These are phyloP conservation scores for Dryobates pubescens DNA, from an alignment of 2,797 vertebrate genomes.

Conservation along the genomic window DNA sequence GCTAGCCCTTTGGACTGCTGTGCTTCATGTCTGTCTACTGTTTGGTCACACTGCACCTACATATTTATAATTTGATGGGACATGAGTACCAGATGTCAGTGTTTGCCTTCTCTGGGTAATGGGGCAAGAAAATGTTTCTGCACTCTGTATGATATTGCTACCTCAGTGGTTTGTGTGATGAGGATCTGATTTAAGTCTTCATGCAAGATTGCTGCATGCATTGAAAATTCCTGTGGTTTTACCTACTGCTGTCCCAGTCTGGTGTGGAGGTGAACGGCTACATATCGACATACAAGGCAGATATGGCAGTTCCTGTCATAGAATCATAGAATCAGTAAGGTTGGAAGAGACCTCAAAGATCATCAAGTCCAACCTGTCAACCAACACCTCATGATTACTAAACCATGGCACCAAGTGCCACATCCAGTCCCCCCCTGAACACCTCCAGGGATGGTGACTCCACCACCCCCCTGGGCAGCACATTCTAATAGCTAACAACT, in stretches of 20 bases:
- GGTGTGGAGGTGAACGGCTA: background rate
- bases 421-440: too few species aligned
- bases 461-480: too few species aligned
- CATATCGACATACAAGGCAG: background rate
- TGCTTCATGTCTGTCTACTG: background rate
- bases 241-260: background rate
- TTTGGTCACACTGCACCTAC: background rate
- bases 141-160: background rate
- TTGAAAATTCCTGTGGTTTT: background rate
- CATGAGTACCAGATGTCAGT: background rate
- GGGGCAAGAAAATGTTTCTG: background rate
- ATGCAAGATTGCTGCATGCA: background rate
- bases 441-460: too few species aligned
- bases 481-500: too few species aligned
- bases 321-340: too few species aligned
- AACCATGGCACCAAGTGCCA: too few species aligned
- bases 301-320: background rate
- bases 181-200: background rate
- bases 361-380: too few species aligned
- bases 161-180: background rate
- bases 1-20: background rate
- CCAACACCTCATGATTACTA: too few species aligned
- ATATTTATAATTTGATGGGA: background rate
- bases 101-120: background rate
- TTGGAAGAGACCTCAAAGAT: too few species aligned